Evolutionary conservation across 1,140 invertebrate species (phyloP).

Genomic region (Papilio aristodemus): DNA sequence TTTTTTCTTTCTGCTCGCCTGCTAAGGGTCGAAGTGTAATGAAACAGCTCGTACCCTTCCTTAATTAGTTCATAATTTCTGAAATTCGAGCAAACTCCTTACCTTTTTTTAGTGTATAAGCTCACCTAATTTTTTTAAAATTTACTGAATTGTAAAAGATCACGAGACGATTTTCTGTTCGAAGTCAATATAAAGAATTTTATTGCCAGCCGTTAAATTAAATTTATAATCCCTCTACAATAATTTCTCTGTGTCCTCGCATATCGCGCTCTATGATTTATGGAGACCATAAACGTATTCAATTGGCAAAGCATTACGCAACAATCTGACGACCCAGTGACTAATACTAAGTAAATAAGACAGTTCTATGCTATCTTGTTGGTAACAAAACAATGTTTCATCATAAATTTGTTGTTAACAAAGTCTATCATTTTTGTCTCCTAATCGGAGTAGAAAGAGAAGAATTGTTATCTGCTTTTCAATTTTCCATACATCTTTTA

Average conservation of each 20-base stretch:
- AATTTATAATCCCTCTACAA: neutral
- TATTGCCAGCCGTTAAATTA: neutral
- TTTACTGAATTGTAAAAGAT: neutral
- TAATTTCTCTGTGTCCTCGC: slow-evolving; percentile 14
- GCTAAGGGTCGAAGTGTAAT: too few relatives aligned
- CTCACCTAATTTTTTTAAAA: neutral
- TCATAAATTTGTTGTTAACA: too few relatives aligned
- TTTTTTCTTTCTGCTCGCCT: too few relatives aligned
- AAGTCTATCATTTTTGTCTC: too few relatives aligned
- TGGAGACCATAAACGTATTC: neutral
- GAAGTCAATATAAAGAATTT: neutral
- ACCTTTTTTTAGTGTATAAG: too few relatives aligned
- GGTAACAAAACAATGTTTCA: too few relatives aligned
- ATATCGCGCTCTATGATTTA: neutral
- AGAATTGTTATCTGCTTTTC: too few relatives aligned
- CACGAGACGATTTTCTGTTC: neutral
- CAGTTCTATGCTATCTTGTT: neutral
- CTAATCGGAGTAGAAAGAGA: too few relatives aligned
- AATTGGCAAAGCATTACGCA: neutral
- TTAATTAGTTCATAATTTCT: too few relatives aligned
- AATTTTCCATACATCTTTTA: too few relatives aligned
- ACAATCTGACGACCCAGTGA: neutral
- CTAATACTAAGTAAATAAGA: neutral
- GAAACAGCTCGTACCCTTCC: too few relatives aligned
- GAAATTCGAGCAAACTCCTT: too few relatives aligned